Evolutionary conservation across 2,113 vertebrate species (phyloP).

Genomic region (Glaucomys volans): DNA sequence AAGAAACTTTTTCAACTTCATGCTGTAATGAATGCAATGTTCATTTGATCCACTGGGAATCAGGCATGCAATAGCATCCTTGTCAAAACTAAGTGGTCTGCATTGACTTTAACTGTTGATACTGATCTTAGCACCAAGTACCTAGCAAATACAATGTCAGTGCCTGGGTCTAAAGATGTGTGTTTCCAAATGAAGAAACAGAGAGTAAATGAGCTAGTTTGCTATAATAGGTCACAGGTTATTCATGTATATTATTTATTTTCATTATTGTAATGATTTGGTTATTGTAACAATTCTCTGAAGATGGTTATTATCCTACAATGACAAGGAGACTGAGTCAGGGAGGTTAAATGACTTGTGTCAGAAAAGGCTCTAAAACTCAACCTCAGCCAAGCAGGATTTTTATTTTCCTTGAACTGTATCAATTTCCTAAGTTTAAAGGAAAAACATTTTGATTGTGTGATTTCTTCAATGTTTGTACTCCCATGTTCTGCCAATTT

Average conservation of each 20-base stretch:
- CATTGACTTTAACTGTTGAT: slow-evolving; percentile 53
- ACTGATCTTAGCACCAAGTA: slow-evolving; percentile 10
- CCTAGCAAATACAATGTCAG: slow-evolving; percentile 47
- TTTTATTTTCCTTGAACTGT: slow-evolving; percentile 14
- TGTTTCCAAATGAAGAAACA: slow-evolving; percentile 56
- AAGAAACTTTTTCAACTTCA: slow-evolving; percentile 51
- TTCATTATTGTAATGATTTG: slow-evolving; percentile 30
- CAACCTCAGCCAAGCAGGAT: neutral
- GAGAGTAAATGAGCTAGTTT: slow-evolving; percentile 20
- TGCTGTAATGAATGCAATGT: neutral
- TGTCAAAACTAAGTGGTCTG: slow-evolving; percentile 31
- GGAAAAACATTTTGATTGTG: neutral
- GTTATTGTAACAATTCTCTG: slow-evolving; percentile 16
- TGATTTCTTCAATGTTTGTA: neutral
- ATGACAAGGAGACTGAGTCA: neutral
- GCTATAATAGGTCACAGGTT: neutral
- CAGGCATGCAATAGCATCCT: slow-evolving; percentile 19
- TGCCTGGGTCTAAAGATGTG: neutral
- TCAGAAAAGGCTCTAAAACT: neutral
- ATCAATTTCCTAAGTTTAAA: neutral
- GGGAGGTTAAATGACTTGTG: neutral
- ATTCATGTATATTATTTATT: neutral
- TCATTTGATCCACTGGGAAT: neutral
- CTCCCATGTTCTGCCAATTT: neutral
- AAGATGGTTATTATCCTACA: slow-evolving; percentile 2